phyloP scores from a whole-genome alignment of 2,113 vertebrate genomes.

The Ammodytes dubius region DNA sequence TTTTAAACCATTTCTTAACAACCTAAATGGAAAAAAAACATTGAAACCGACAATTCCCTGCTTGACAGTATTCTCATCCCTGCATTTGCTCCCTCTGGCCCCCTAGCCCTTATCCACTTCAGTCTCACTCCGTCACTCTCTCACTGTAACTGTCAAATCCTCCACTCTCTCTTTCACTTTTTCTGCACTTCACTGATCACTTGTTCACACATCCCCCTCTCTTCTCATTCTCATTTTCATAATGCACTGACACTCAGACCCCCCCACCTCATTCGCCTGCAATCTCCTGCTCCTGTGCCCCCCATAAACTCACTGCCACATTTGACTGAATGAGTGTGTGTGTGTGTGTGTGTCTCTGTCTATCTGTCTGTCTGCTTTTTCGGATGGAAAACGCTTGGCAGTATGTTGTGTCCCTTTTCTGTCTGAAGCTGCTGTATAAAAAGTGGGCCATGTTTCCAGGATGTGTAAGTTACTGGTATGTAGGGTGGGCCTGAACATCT shows the following conservation, averaged over 20 bases:
- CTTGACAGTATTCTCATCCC: background rate
- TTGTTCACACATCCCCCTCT: slow-evolving; percentile 19
- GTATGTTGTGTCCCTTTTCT: slow-evolving; percentile 30
- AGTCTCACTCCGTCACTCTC: slow-evolving; percentile 17
- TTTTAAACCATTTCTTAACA: background rate
- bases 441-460: slow-evolving; percentile 63
- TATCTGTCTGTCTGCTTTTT: slow-evolving; percentile 18
- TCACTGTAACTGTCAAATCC: slow-evolving; percentile 47
- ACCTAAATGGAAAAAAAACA: background rate
- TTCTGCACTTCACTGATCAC: slow-evolving; percentile 39
- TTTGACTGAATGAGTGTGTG: slow-evolving; percentile 2
- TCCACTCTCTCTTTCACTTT: background rate
- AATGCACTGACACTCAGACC: slow-evolving; percentile 24
- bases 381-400: slow-evolving; percentile 42
- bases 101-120: background rate
- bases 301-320: background rate
- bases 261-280: background rate
- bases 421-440: slow-evolving; percentile 35
- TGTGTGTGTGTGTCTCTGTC: slow-evolving; percentile 5
- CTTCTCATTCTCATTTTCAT: slow-evolving; percentile 22
- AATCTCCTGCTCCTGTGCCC: slow-evolving; percentile 9
- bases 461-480: slow-evolving; percentile 54
- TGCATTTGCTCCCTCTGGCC: background rate
- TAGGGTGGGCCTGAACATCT: slow-evolving; percentile 51
- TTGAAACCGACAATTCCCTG: background rate